Conservation (phyloP, 2,113 vertebrate species). For the Nanorana parkeri region DNA sequence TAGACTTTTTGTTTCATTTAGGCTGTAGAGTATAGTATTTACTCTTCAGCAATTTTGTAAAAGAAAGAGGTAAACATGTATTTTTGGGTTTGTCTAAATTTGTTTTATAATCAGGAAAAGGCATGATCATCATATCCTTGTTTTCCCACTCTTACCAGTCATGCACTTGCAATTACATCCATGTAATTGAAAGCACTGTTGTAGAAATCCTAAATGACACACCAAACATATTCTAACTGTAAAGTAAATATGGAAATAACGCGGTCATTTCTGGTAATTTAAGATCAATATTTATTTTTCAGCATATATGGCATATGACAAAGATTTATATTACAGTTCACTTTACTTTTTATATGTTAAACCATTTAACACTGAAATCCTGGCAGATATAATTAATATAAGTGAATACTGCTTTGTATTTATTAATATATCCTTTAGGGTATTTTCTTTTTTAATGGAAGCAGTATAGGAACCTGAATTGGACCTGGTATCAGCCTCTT, state of each 20-base stretch:
- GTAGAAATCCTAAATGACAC: not conserved
- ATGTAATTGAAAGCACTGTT: slow-evolving; percentile 29
- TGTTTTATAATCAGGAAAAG: slow-evolving; percentile 23
- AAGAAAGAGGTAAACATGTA: not conserved
- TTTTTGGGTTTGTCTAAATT: not conserved
- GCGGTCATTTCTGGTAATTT: not conserved
- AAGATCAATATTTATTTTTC: not conserved
- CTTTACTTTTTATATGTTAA: slow-evolving; percentile 5
- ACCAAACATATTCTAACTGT: slow-evolving; percentile 3
- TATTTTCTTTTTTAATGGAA: too few species aligned
- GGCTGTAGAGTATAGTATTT: not conserved
- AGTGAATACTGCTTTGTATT: too few species aligned
- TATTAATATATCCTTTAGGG: too few species aligned
- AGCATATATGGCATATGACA: not conserved
- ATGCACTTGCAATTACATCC: slow-evolving; percentile 20
- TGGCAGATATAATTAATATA: too few species aligned
- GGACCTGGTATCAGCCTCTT: too few species aligned
- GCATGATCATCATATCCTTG: not conserved
- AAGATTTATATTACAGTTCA: not conserved
- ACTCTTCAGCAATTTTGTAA: not conserved
- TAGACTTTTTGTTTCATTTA: not conserved
- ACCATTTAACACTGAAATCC: not conserved
- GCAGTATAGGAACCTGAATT: too few species aligned
- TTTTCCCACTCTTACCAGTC: not conserved
- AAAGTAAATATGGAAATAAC: slow-evolving; percentile 9